A percentile compares a stretch with the other conserved stretches of the same genome.
Conservation (phyloP, 92 coral and sea anemone species). For the Parazoanthus darwini region DNA sequence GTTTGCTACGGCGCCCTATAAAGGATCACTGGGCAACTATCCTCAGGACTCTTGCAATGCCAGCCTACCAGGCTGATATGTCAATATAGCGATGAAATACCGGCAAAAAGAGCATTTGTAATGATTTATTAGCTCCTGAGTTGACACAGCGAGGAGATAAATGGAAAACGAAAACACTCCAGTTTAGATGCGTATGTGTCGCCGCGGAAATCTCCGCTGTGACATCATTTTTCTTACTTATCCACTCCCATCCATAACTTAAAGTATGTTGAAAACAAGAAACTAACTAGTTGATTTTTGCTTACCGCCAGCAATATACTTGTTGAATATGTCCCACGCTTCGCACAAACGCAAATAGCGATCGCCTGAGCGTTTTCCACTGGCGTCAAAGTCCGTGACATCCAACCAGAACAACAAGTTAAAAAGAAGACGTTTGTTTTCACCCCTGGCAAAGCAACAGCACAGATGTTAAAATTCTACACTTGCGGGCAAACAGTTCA, state of each 20-base stretch:
- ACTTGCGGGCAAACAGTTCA: background rate
- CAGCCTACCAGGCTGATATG: conserved; percentile 67
- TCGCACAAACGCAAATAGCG: conserved; percentile 83
- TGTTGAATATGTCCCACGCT: conserved; percentile 94
- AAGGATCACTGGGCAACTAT: conserved; percentile 65
- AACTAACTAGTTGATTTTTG: background rate
- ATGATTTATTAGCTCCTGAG: too few species aligned
- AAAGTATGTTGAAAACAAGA: background rate
- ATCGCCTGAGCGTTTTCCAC: conserved; percentile 87
- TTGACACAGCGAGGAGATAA: too few species aligned
- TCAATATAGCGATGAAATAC: conserved; percentile 73
- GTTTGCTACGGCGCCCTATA: conserved; percentile 69
- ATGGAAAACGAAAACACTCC: too few species aligned
- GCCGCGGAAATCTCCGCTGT: too few species aligned
- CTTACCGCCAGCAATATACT: conserved; percentile 75
- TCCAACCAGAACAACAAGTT: conserved; percentile 90
- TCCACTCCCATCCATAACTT: too few species aligned
- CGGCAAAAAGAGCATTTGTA: conserved; percentile 52
- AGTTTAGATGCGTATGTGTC: too few species aligned
- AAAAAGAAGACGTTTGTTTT: conserved; percentile 59
- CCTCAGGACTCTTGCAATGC: conserved; percentile 60
- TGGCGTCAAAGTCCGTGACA: conserved; percentile 78
- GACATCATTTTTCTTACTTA: too few species aligned
- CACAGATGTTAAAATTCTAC: background rate
- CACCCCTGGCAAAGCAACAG: conserved; percentile 32